A percentile compares a stretch with the other conserved stretches of the same genome.
These are phyloP conservation scores for Thereva unica DNA, from an alignment of 2,888 invertebrate genomes.

Conservation along the genomic window DNA sequence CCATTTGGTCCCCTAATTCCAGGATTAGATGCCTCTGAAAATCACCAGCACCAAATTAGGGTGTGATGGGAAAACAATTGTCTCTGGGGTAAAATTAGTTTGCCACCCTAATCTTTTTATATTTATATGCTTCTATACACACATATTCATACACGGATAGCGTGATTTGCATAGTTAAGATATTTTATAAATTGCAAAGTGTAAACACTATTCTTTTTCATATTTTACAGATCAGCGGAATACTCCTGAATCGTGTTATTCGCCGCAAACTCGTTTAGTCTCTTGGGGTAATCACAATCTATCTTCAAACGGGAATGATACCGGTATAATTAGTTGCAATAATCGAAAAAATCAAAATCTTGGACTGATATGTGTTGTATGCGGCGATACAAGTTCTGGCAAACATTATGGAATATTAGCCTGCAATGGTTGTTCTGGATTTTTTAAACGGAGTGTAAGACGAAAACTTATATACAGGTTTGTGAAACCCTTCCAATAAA, in stretches of 20 bases:
- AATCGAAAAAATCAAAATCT: slow-evolving; percentile 63
- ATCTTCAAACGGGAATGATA: slow-evolving; percentile 8
- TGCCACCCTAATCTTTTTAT: slow-evolving; percentile 18
- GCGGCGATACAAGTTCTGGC: slow-evolving; percentile 95
- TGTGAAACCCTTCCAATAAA: slow-evolving; percentile 46
- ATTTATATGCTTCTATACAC: neutral
- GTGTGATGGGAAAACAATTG: slow-evolving; percentile 59
- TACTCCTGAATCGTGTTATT: slow-evolving; percentile 53
- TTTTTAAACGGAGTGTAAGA: slow-evolving; percentile 95
- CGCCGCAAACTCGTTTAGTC: slow-evolving; percentile 53
- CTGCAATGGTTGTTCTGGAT: slow-evolving; percentile 98
- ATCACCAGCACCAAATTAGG: slow-evolving; percentile 58
- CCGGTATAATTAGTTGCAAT: slow-evolving; percentile 38
- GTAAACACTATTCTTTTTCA: slow-evolving; percentile 16
- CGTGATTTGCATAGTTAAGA: slow-evolving; percentile 49
- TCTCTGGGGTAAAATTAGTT: slow-evolving; percentile 54
- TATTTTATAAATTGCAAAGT: slow-evolving; percentile 37
- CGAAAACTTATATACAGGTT: slow-evolving; percentile 97
- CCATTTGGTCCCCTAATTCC: slow-evolving; percentile 34
- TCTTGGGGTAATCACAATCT: slow-evolving; percentile 53
- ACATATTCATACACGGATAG: neutral
- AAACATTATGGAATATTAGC: slow-evolving; percentile 98
- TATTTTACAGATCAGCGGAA: slow-evolving; percentile 51
- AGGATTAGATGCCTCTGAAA: slow-evolving; percentile 57
- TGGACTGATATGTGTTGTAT: slow-evolving; percentile 92